Base-by-base conservation (phyloP, 2,797 vertebrate species). In the Argentina silus region DNA sequence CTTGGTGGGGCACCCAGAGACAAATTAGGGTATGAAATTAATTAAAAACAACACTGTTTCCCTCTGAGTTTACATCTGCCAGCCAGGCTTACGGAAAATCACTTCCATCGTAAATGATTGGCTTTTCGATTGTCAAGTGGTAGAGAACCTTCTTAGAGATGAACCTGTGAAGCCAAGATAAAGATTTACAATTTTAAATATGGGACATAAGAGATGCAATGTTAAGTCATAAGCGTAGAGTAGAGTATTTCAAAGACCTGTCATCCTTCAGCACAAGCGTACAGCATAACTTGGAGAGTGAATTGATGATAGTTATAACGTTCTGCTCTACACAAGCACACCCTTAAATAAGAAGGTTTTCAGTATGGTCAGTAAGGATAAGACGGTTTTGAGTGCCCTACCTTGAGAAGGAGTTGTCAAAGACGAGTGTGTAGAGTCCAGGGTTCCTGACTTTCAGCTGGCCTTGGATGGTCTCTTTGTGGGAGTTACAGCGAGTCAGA, bases 361-460 rank as follows among this genome's bases (percentile, higher is more conserved):
- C 1, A 36, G 15, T 53, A 53, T 17, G 15, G 51, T 14, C 2
- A 53, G n/a, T n/a, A 15, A 53, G 53, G 7, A 17, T 47, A 4
- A 3, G 10, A 2, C 3, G 21, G 12, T 42, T 27, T 27, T 12
- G 9, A 36, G 17, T 7, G 55, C 11, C 87, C 10, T 88, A 99
- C 98, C 97, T 95, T 71, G 97, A 99, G 81, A 97, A 98, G 0
- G 96, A 97, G 88, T 99, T 99, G 93, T 99, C 97, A 65, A 99
- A 99, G 90, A 98, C 92, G 61, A 99, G 94, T 0, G 91, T 92
- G 91, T 99, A 99, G 84, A 96, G 85, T 72, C 97, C 97, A 0
- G 95, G 77, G 0, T 89, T 92, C 73, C 94, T 91, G 19, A 94
- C 96, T 86, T 98, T 99, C 78, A 99, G 93, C 76, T 97, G 96